These are phyloP conservation scores for Aquatica leii DNA, from an alignment of 2,888 invertebrate genomes.

Conservation along the genomic window DNA sequence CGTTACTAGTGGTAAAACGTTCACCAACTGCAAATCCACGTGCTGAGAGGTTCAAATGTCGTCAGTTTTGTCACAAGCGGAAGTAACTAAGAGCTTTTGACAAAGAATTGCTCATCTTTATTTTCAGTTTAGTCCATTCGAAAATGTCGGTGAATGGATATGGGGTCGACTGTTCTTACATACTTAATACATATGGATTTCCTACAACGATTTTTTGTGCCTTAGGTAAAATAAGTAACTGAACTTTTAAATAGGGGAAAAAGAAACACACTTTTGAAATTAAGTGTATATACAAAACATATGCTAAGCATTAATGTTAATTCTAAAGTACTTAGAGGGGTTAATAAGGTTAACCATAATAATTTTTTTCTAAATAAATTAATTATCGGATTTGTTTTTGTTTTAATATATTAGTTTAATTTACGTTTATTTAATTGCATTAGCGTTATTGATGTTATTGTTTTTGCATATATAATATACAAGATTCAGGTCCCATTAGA, in stretches of 20 bases:
- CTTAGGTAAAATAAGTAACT: slow-evolving; percentile 31
- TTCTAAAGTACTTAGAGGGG: slow-evolving; percentile 41
- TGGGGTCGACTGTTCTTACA: slow-evolving; percentile 20
- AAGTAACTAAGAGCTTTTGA: slow-evolving; percentile 52
- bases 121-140: slow-evolving; percentile 21
- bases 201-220: slow-evolving; percentile 17
- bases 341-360: slow-evolving; percentile 46
- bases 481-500: no score
- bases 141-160: slow-evolving; percentile 15
- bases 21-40: slow-evolving; percentile 49
- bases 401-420: no score
- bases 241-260: slow-evolving; percentile 43
- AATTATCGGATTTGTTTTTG: no score
- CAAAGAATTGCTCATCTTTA: slow-evolving; percentile 36
- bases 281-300: slow-evolving; percentile 36
- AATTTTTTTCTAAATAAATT: no score
- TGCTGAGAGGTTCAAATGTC: slow-evolving; percentile 57
- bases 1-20: slow-evolving; percentile 27
- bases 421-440: no score
- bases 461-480: no score
- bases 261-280: slow-evolving; percentile 33
- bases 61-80: slow-evolving; percentile 53
- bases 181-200: slow-evolving; percentile 22
- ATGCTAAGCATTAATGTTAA: slow-evolving; percentile 43
- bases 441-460: no score